Percentiles rank a stretch among this genome's conserved stretches.
Evolutionary conservation across 2,888 invertebrate species (phyloP).

Genomic region (Thyatira batis): DNA sequence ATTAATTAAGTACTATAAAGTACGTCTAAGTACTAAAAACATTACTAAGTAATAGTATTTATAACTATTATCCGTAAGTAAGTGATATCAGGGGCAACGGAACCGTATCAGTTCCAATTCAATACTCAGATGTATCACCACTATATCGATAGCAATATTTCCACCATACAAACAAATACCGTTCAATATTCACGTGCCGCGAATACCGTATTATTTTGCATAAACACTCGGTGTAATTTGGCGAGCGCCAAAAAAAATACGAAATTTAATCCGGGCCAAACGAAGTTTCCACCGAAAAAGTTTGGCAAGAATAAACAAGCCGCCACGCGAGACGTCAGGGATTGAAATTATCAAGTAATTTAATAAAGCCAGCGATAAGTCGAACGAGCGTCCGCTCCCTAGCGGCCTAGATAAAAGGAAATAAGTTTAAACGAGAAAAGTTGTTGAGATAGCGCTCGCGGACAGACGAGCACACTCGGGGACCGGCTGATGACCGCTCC

Average conservation of each 20-base stretch:
- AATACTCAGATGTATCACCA: background rate
- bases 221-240: conserved; percentile 15
- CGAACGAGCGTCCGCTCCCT: conserved; percentile 45
- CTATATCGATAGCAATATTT: background rate
- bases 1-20: too few species aligned
- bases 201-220: conserved; percentile 12
- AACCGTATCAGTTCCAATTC: background rate
- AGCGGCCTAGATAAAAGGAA: conserved; percentile 69
- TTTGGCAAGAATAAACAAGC: conserved; percentile 58
- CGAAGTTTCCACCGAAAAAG: conserved; percentile 25
- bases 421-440: conserved; percentile 79
- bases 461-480: conserved; percentile 24
- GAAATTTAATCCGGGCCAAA: conserved; percentile 25
- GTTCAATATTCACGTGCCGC: conserved; percentile 11
- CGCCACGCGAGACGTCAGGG: conserved; percentile 48
- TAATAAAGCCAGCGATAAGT: conserved; percentile 72
- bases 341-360: conserved; percentile 77
- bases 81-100: background rate
- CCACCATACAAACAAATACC: background rate
- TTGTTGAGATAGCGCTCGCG: conserved; percentile 48
- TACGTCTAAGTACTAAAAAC: too few species aligned
- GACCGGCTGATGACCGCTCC: conserved; percentile 24
- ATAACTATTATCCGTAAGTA: too few species aligned
- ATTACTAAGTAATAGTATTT: too few species aligned
- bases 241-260: conserved; percentile 12